A percentile compares a stretch with the other conserved stretches of the same genome.
Evolutionary conservation across 2,888 invertebrate species (phyloP).

Genomic region (Lithophane leautieri): DNA sequence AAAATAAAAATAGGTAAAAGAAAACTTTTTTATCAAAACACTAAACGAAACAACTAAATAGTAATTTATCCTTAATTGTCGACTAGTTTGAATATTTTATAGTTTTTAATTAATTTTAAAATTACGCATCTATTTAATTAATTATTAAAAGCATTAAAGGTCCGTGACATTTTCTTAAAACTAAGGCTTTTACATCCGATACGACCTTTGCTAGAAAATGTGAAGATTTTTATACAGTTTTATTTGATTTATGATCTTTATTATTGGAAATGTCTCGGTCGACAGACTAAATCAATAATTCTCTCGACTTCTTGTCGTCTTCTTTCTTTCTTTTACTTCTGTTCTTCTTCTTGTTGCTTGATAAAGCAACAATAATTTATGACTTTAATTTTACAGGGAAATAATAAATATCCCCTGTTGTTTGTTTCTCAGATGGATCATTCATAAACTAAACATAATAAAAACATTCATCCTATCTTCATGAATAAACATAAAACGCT

Average conservation of each 20-base stretch:
- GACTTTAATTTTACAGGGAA: neutral
- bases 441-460: neutral
- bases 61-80: too few species aligned
- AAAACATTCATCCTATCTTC: too few species aligned
- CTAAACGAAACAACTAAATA: neutral
- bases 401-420: neutral
- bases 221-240: neutral
- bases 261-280: neutral
- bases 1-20: too few species aligned
- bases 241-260: neutral
- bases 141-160: conserved; percentile 10
- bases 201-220: neutral
- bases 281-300: too few species aligned
- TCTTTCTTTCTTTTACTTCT: too few species aligned
- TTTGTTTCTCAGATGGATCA: neutral
- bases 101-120: neutral
- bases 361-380: neutral
- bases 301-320: too few species aligned
- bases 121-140: neutral
- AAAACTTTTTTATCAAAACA: neutral
- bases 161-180: neutral
- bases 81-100: neutral
- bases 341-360: too few species aligned
- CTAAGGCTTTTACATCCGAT: neutral
- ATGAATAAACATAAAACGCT: too few species aligned